Base-by-base conservation (phyloP, 2,888 invertebrate species). In the Melangyna quadrimaculata region DNA sequence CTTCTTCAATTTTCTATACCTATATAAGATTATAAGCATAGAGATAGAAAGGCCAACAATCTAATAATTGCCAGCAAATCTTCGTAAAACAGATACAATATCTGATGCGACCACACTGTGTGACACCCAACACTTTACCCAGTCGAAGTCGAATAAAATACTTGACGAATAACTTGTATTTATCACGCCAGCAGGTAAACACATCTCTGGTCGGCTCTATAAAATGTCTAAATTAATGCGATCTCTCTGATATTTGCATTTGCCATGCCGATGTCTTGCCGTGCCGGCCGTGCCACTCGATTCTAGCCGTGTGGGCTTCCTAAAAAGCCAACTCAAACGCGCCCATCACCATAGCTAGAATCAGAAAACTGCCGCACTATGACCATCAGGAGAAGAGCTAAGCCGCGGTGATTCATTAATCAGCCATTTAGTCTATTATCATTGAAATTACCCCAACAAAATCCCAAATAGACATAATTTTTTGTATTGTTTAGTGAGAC, bases 211-310 rank as follows among this genome's bases (percentile, higher is more conserved):
- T 72, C 59, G 51, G 35, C 63, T 61, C 73, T 70, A 80, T 86
- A 86, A 86, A 80, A 72, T 70, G 73, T 80, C 80, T 80, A 70
- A 86, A 86, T 86, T 80, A 86, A 80, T 86, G 80, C 77, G 57
- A 86, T 80, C 80, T 86, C 65, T 51, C 69, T 67, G 80, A 78
- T 86, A 74, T 80, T 86, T 78, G 86, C 73, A 78, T 80, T 77
- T 70, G 70, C 63, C 51, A 67, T 59, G 63, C 63, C 57, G 8
- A 67, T 59, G 63, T 55, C 57, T 3, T 22, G 43, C 57, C 10
- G 17, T 14, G 19, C 35, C 59, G 59, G 43, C 57, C 10, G 17
- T 14, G 19, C 35, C 59, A 37, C 14, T 14, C 35, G 40, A 63
- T 43, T 22, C 78, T 48, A 59, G 17, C 84, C 43, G 75, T 84